Conservation (phyloP, 2,797 vertebrate genomes). For the Apogon talboti region DNA sequence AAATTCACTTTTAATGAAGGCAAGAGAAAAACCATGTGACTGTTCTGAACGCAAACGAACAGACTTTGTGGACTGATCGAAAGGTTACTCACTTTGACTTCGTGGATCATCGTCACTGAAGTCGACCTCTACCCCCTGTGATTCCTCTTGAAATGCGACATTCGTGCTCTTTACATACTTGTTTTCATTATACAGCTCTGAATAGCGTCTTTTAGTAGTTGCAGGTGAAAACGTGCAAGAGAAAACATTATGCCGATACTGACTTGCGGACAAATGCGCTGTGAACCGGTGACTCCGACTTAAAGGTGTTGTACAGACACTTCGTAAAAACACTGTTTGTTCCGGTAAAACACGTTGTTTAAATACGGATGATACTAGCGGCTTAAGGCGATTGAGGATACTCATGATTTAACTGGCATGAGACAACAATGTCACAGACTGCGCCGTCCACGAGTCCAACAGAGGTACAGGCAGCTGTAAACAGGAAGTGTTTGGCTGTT, state of each 20-base stretch:
- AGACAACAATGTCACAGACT: not conserved
- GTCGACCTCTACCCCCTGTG: conserved; percentile 1
- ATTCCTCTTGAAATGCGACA: conserved; percentile 19
- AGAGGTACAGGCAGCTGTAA: conserved; percentile 10
- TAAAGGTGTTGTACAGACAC: not conserved
- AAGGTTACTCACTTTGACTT: conserved; percentile 54
- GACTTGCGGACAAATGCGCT: conserved; percentile 18
- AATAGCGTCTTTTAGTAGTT: conserved; percentile 42
- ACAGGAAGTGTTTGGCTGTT: conserved; percentile 51
- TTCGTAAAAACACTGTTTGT: not conserved
- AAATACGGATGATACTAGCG: conserved; percentile 13
- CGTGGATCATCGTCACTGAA: not conserved
- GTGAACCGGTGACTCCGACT: not conserved
- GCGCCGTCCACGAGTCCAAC: not conserved
- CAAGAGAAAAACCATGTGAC: no score
- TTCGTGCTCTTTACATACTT: conserved; percentile 6
- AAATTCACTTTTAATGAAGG: no score
- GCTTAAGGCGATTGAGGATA: conserved; percentile 28
- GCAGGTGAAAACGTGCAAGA: not conserved
- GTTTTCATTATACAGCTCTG: conserved; percentile 31
- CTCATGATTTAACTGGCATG: conserved; percentile 36
- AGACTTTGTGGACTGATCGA: no score
- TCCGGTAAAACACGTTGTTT: conserved; percentile 17
- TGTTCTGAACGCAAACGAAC: no score
- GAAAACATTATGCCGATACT: not conserved